Evolutionary conservation across 2,113 vertebrate genomes (phyloP).

Genomic region (Myiopsitta monachus): DNA sequence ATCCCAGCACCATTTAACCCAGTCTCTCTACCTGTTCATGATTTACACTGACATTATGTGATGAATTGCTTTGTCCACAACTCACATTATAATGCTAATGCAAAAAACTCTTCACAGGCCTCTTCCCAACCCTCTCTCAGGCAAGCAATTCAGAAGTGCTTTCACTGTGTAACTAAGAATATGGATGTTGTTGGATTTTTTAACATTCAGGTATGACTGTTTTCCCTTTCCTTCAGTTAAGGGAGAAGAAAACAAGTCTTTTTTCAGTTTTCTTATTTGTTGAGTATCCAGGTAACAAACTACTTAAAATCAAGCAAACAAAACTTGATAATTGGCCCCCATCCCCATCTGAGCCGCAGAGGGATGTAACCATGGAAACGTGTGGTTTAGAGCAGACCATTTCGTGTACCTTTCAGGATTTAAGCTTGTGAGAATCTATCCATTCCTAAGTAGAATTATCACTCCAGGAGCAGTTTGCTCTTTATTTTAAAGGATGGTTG

Average conservation of each 20-base stretch:
- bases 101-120: constrained; percentile 3
- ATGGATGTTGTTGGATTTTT: background rate
- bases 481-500: constrained; percentile 57
- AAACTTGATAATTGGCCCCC: constrained; percentile 80
- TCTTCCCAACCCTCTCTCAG: background rate
- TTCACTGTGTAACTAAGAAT: constrained; percentile 14
- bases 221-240: constrained; percentile 61
- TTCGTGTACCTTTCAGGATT: constrained; percentile 73
- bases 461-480: constrained; percentile 60
- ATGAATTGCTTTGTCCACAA: constrained; percentile 28
- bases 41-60: background rate
- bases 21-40: fast-evolving
- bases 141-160: constrained; percentile 32
- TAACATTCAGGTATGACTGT: constrained; percentile 2
- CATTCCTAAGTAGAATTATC: constrained; percentile 72
- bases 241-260: constrained; percentile 63
- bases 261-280: constrained; percentile 72
- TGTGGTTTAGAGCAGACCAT: constrained; percentile 67
- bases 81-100: background rate
- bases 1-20: background rate
- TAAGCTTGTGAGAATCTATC: constrained; percentile 71
- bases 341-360: constrained; percentile 72
- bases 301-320: constrained; percentile 81
- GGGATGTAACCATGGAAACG: constrained; percentile 78
- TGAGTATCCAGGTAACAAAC: constrained; percentile 82